Percentiles rank a stretch among this genome's conserved stretches.
Evolutionary conservation across 1,140 invertebrate species (phyloP).

Genomic region (Cydia pomonella): DNA sequence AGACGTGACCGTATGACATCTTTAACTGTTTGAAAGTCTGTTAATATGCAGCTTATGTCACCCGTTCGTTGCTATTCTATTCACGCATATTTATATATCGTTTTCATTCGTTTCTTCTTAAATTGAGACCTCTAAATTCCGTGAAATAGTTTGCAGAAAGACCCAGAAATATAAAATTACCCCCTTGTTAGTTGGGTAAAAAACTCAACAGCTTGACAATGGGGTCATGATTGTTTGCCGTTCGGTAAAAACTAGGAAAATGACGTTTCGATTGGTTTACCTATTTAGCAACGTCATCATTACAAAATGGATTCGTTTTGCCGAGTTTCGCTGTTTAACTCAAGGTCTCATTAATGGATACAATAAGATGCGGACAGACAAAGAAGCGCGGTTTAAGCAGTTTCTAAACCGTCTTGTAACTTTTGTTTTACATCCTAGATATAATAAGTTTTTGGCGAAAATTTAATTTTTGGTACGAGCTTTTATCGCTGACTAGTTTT

Average conservation of each 20-base stretch:
- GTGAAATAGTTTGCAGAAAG: too few species aligned
- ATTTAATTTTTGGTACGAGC: too few species aligned
- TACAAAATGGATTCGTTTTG: background rate
- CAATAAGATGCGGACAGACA: background rate
- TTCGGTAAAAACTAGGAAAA: slow-evolving; percentile 1
- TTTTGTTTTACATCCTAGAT: background rate
- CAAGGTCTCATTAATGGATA: slow-evolving; percentile 3
- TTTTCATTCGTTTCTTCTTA: background rate
- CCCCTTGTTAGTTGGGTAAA: background rate
- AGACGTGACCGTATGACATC: too few species aligned
- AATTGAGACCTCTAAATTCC: background rate
- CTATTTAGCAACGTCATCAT: background rate
- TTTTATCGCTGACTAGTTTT: too few species aligned
- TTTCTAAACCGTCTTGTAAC: background rate
- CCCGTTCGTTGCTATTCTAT: too few species aligned
- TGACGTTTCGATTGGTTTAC: background rate
- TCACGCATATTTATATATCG: too few species aligned
- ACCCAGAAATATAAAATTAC: too few species aligned
- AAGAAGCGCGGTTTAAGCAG: background rate
- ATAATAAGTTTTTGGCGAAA: too few species aligned
- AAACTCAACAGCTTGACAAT: background rate
- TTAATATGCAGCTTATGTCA: too few species aligned
- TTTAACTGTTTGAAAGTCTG: too few species aligned
- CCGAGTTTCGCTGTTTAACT: background rate
- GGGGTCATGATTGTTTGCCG: background rate